phyloP scores from a whole-genome alignment of 2,797 vertebrate genomes.

The Aldrovandia affinis region DNA sequence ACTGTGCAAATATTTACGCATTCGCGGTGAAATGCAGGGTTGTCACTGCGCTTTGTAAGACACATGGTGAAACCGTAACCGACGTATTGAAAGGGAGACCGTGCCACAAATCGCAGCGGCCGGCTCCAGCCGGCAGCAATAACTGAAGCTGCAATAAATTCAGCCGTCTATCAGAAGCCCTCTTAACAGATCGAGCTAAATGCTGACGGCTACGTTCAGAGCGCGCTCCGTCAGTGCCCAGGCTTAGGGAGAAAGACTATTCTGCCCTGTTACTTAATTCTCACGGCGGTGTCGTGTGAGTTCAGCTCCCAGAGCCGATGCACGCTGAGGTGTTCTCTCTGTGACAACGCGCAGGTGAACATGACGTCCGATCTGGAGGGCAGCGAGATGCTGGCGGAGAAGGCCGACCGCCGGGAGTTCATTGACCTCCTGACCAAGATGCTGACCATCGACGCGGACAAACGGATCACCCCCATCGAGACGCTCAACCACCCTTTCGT shows the following conservation, averaged over 20 bases:
- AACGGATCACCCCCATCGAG: slow-evolving; percentile 82
- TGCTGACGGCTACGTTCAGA: no score
- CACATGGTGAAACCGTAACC: background rate
- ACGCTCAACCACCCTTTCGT: slow-evolving; percentile 83
- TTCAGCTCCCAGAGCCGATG: no score
- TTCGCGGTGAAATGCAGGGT: background rate
- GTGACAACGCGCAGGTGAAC: slow-evolving; percentile 70
- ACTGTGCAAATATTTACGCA: background rate
- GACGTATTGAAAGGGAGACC: background rate
- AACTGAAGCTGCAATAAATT: no score
- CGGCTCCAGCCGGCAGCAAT: no score
- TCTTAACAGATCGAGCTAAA: no score
- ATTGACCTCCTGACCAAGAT: slow-evolving; percentile 85
- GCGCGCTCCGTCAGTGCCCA: no score
- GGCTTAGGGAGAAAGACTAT: no score
- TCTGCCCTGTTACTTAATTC: no score
- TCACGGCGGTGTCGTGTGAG: no score
- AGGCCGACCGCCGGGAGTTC: slow-evolving; percentile 83
- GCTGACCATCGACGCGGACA: slow-evolving; percentile 83
- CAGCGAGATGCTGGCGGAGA: slow-evolving; percentile 83
- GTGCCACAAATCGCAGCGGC: background rate
- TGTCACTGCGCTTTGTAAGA: background rate
- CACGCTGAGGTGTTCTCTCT: background rate
- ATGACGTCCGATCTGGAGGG: slow-evolving; percentile 86
- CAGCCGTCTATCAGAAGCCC: no score